Evolutionary conservation across 2,113 vertebrate species (phyloP).

Genomic region (Physeter macrocephalus): DNA sequence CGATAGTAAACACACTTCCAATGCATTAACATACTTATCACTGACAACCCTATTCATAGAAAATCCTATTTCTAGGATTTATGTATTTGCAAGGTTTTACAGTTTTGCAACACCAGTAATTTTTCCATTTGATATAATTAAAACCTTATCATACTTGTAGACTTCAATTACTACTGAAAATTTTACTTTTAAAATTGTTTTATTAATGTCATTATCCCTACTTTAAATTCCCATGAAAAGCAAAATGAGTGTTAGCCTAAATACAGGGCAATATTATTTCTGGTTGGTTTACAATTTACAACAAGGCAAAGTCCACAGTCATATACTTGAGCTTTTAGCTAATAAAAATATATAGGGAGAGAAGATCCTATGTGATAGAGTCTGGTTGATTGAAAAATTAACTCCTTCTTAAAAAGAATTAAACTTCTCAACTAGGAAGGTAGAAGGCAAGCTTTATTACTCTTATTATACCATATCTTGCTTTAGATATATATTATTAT

Average conservation of each 20-base stretch:
- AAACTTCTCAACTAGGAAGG: background rate
- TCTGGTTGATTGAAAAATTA: background rate
- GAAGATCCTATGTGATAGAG: background rate
- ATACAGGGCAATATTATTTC: background rate
- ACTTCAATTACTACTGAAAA: background rate
- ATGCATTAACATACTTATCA: background rate
- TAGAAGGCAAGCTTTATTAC: background rate
- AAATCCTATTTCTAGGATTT: background rate
- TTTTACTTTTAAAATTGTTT: background rate
- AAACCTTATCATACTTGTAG: background rate
- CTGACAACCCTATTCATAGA: background rate
- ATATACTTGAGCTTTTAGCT: background rate
- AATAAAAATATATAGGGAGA: background rate
- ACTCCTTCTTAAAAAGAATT: background rate
- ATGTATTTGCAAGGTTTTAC: background rate
- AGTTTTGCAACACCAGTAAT: background rate
- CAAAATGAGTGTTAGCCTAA: background rate
- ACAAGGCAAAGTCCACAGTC: background rate
- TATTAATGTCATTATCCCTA: background rate
- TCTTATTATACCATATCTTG: background rate
- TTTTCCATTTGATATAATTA: background rate
- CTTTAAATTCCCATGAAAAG: background rate
- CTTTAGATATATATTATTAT: background rate
- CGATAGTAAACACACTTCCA: background rate
- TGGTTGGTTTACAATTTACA: background rate